These are phyloP conservation scores for Eudasyphora cyanicolor DNA, from an alignment of 2,888 invertebrate genomes.

Conservation along the genomic window DNA sequence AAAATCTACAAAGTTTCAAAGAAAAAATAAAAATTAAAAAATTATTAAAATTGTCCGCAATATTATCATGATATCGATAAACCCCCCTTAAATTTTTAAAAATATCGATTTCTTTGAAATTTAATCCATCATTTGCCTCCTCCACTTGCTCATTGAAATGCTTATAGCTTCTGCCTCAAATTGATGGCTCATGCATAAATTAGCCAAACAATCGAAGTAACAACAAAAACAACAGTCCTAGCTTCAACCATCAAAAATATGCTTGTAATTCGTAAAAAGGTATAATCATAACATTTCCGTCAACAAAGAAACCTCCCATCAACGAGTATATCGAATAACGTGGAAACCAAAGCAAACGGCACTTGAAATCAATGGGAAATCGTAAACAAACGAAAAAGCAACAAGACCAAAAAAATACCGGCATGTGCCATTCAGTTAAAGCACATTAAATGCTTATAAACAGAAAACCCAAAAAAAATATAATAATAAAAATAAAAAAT, in stretches of 20 bases:
- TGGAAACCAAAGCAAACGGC: background rate
- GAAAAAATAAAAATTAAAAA: background rate
- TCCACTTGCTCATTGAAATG: background rate
- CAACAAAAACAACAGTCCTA: too few relatives aligned
- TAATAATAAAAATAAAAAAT: too few relatives aligned
- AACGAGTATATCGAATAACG: background rate
- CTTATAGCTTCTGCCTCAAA: background rate
- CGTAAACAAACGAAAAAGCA: background rate
- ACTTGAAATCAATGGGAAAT: too few relatives aligned
- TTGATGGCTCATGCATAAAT: background rate
- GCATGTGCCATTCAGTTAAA: background rate
- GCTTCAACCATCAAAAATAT: too few relatives aligned
- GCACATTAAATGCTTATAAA: background rate
- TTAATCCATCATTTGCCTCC: background rate
- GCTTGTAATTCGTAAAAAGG: background rate
- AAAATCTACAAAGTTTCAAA: background rate
- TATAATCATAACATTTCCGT: conserved; percentile 17
- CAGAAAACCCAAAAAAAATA: too few relatives aligned
- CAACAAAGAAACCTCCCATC: conserved; percentile 22
- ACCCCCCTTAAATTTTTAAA: background rate
- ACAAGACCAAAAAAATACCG: conserved; percentile 6
- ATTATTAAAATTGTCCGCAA: background rate
- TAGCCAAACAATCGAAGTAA: background rate
- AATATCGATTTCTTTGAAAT: background rate
- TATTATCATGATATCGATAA: background rate